Evolutionary conservation across 1,140 invertebrate species (phyloP).

Genomic region (Camponotus pennsylvanicus): DNA sequence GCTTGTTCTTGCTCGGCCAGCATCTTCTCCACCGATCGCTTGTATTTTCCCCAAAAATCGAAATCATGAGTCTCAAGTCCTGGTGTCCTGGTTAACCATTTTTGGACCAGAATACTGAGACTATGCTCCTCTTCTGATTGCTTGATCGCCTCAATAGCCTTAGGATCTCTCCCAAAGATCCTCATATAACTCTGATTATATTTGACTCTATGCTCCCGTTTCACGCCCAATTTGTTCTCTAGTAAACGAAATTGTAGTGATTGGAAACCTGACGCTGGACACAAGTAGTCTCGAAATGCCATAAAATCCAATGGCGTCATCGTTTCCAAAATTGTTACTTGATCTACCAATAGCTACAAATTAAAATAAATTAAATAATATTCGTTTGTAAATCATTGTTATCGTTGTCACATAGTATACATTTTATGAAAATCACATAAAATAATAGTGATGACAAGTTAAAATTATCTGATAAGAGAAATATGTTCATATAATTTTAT

Average conservation of each 20-base stretch:
- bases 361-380: neutral
- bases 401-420: neutral
- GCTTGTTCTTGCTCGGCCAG: conserved; percentile 89
- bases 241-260: conserved; percentile 98
- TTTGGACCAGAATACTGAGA: conserved; percentile 93
- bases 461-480: neutral
- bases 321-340: conserved; percentile 98
- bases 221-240: conserved; percentile 98
- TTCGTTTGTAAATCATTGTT: neutral
- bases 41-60: conserved; percentile 97
- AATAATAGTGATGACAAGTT: neutral
- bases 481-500: neutral
- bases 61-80: conserved; percentile 94
- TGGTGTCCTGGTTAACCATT: conserved; percentile 98
- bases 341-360: conserved; percentile 96
- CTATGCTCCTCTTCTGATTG: conserved; percentile 95
- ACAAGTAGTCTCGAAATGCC: conserved; percentile 96
- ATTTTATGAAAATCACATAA: neutral
- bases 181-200: conserved; percentile 97
- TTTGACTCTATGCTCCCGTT: conserved; percentile 94
- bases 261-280: conserved; percentile 98
- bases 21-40: conserved; percentile 91
- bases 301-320: conserved; percentile 99
- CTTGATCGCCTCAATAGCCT: conserved; percentile 90
- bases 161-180: conserved; percentile 93